Evolutionary conservation across 1,140 invertebrate species (phyloP).

Genomic region (Cherax quadricarinatus): DNA sequence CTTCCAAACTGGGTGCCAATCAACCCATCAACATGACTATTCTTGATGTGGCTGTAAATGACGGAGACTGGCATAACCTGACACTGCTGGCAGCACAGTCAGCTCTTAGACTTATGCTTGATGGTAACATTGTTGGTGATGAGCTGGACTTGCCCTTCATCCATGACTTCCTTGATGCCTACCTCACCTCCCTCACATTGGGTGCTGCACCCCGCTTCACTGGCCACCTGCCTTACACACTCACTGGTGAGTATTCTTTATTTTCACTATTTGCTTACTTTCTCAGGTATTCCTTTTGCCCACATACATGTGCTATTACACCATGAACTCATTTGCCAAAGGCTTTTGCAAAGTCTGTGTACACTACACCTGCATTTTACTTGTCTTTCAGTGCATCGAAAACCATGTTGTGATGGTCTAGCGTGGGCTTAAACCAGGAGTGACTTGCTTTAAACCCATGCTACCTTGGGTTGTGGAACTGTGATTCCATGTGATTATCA

Average conservation of each 20-base stretch:
- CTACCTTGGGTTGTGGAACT: no score
- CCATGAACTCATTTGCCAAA: no score
- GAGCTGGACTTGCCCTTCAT: constrained; percentile 89
- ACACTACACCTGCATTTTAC: no score
- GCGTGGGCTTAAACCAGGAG: no score
- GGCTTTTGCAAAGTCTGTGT: no score
- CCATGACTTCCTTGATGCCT: constrained; percentile 94
- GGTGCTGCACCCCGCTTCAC: constrained; percentile 81
- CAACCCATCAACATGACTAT: constrained; percentile 88
- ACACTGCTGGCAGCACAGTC: constrained; percentile 82
- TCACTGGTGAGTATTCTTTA: constrained; percentile 54
- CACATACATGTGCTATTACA: neutral
- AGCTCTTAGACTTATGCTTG: constrained; percentile 84
- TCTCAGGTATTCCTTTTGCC: neutral
- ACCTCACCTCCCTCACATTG: constrained; percentile 86
- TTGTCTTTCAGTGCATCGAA: no score
- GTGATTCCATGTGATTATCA: no score
- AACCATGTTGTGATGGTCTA: no score
- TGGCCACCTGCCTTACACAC: constrained; percentile 47
- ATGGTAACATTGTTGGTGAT: constrained; percentile 85
- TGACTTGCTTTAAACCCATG: no score
- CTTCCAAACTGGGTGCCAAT: constrained; percentile 83
- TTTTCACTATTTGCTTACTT: neutral
- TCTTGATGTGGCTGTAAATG: constrained; percentile 77
- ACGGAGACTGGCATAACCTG: constrained; percentile 92